Conservation (phyloP, 2,113 vertebrate species). For the Paratilapia polleni region DNA sequence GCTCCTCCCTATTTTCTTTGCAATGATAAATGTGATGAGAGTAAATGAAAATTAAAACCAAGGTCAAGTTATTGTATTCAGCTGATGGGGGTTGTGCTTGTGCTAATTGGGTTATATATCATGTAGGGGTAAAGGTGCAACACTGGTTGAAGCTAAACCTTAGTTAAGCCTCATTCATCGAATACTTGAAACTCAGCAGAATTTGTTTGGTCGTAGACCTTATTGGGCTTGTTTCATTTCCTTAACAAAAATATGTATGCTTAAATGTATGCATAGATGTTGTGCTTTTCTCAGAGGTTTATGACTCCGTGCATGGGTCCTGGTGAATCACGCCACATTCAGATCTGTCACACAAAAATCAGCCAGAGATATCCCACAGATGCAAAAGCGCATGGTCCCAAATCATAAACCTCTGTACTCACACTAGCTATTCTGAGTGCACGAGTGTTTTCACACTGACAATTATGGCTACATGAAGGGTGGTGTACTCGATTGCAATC, state of each 20-base stretch:
- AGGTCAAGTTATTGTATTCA: constrained; percentile 43
- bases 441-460: no score
- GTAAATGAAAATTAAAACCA: constrained; percentile 32
- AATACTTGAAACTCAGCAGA: background rate
- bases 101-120: constrained; percentile 38
- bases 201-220: background rate
- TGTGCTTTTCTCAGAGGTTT: no score
- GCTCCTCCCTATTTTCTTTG: background rate
- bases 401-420: no score
- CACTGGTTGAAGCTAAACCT: background rate
- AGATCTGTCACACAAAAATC: no score
- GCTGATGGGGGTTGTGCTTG: constrained; percentile 18
- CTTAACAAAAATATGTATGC: background rate
- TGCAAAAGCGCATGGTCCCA: no score
- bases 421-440: no score
- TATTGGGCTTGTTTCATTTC: background rate
- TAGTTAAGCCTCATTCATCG: constrained; percentile 19
- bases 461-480: no score
- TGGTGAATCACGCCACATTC: no score
- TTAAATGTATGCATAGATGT: background rate
- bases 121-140: background rate
- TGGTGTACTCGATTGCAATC: no score
- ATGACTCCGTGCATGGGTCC: no score
- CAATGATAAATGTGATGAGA: constrained; percentile 21
- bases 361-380: no score